Percentiles rank a stretch among this genome's conserved stretches.
Evolutionary conservation across 2,797 vertebrate species (phyloP).

Genomic region (Poecilia velifera): DNA sequence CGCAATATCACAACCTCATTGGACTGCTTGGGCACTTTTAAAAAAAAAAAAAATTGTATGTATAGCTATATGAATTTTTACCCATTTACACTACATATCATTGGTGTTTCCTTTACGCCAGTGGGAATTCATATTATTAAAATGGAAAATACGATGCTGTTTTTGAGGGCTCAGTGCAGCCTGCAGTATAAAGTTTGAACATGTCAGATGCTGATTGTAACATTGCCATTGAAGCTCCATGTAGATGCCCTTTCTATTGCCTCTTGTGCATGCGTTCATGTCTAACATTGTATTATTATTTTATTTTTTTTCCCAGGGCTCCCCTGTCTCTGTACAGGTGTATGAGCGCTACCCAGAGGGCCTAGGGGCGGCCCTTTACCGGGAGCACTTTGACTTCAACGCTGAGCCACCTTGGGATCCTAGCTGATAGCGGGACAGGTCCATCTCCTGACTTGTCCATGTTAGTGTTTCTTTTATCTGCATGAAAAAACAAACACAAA

Average conservation of each 20-base stretch:
- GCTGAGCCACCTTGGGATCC: constrained; percentile 99
- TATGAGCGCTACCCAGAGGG: constrained; percentile 97
- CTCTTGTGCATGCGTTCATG: background rate
- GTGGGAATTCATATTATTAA: background rate
- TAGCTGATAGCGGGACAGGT: constrained; percentile 99
- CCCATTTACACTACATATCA: background rate
- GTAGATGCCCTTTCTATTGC: background rate
- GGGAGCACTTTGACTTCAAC: constrained; percentile 99
- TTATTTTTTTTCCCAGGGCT: constrained; percentile 71
- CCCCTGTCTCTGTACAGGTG: constrained; percentile 92
- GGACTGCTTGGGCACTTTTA: background rate
- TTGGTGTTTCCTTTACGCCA: background rate
- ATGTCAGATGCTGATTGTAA: background rate
- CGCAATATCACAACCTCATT: background rate
- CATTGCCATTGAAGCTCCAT: background rate
- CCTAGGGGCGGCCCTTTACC: constrained; percentile 99
- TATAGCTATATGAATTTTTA: background rate
- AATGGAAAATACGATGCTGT: background rate
- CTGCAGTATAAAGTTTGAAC: background rate
- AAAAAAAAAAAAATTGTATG: background rate
- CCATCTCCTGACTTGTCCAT: constrained; percentile 99
- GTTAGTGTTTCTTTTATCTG: constrained; percentile 80
- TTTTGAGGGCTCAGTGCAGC: background rate
- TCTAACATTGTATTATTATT: background rate
- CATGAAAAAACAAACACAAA: background rate